Base-by-base conservation (phyloP, 2,113 vertebrate genomes). In the Oreochromis aureus region DNA sequence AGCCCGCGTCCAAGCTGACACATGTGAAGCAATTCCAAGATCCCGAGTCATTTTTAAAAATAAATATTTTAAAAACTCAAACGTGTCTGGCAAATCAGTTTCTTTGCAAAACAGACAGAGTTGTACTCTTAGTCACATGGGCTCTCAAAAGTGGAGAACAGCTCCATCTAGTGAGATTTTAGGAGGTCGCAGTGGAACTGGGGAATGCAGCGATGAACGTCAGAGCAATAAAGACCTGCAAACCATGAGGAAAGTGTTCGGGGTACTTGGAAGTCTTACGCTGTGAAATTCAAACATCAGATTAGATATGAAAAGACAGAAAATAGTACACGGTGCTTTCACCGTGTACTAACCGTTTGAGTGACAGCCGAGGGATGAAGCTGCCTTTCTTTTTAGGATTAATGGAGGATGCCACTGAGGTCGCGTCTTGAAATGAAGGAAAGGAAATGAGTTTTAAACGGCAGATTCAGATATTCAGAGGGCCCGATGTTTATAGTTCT, bases 31-130 rank as follows among this genome's bases (percentile, higher is more conserved):
- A 93, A 87, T 82, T 89, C 86, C 96, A 96, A 97, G 96, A 96
- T 97, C 83, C 96, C 93, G 90, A 97, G 93, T 97, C 96, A 97
- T 99, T 99, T 98, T 98, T 98, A 97, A 98, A 96, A 97, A 99
- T 98, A 99, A 99, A 97, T 27, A 93, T 87, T 73, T 93, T 51
- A n/a, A 88, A 93, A 94, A 85, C 54, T 46, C 83, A 79, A 78
- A 13, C 30, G 24, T 51, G 53, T 79, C 54, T 84, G 44, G 66
- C 30, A 53, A 46, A 34, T 88, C 27, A n/a, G 2, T 78, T 78
- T 89, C 10, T 80, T 71, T 71, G 7, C 12, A 36, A 34, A 32
- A 58, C 32, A 12, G 10, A 44, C 69, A 24, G 3, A 30, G 15
- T 78, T 78, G 46, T 53, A 19, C 16, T 78, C 18, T 32, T 53